Percentiles rank a stretch among this genome's conserved stretches.
Conservation (phyloP, 2,888 invertebrate species). For the Seladonia tumulorum region DNA sequence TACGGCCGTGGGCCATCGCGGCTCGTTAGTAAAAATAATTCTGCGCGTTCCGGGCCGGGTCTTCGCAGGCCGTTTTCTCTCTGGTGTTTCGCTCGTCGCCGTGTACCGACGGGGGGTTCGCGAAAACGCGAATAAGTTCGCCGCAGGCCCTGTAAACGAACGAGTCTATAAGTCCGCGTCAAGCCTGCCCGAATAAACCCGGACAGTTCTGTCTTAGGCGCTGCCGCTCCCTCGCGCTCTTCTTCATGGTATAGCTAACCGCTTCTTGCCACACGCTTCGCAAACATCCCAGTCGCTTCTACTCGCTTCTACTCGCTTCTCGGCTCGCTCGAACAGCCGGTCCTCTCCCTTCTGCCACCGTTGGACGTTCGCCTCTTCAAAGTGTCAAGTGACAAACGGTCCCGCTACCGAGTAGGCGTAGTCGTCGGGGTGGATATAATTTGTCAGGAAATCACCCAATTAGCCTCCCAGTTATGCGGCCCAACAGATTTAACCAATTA, state of each 20-base stretch:
- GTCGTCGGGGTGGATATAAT: slow-evolving; percentile 83
- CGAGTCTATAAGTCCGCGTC: slow-evolving; percentile 77
- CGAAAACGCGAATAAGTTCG: slow-evolving; percentile 35
- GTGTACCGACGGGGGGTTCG: not conserved
- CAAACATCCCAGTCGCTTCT: not conserved
- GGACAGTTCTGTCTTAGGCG: slow-evolving; percentile 70
- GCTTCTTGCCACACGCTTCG: slow-evolving; percentile 37
- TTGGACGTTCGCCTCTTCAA: slow-evolving; percentile 76
- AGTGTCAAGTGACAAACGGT: slow-evolving; percentile 84
- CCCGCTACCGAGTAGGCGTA: slow-evolving; percentile 82
- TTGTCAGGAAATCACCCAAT: slow-evolving; percentile 85
- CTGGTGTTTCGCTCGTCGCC: slow-evolving; percentile 22
- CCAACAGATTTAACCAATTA: slow-evolving; percentile 85
- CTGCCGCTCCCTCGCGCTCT: not conserved
- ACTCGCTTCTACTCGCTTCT: not conserved
- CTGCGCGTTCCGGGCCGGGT: slow-evolving; percentile 18
- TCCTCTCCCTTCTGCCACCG: slow-evolving; percentile 43
- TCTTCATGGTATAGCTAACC: not conserved
- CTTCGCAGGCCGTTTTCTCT: slow-evolving; percentile 42
- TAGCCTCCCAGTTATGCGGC: slow-evolving; percentile 84
- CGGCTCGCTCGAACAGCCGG: slow-evolving; percentile 1
- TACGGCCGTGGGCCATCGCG: slow-evolving; percentile 67
- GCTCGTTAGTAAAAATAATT: slow-evolving; percentile 75
- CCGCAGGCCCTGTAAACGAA: slow-evolving; percentile 66
- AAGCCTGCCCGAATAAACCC: slow-evolving; percentile 75